phyloP scores from a whole-genome alignment of 2,797 vertebrate species.

The Aplochiton taeniatus region DNA sequence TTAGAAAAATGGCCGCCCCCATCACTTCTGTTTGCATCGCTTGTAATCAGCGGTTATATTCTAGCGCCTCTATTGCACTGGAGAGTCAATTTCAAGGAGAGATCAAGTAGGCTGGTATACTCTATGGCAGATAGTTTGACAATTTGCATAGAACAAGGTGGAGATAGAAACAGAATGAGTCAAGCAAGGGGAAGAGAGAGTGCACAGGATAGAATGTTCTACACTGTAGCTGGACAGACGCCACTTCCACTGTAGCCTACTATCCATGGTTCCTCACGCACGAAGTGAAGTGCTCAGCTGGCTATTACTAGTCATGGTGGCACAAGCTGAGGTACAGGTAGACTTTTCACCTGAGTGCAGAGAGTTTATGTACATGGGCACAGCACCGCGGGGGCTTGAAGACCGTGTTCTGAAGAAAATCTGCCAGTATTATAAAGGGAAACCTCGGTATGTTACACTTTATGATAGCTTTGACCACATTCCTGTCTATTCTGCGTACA shows the following conservation, averaged over 20 bases:
- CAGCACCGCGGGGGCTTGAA: constrained; percentile 75
- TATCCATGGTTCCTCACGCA: constrained; percentile 38
- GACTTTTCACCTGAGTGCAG: constrained; percentile 80
- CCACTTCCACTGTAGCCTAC: not conserved
- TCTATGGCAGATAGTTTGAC: too few relatives aligned
- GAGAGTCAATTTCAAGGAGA: not conserved
- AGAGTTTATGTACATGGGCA: constrained; percentile 78
- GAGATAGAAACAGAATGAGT: not conserved
- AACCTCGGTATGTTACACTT: constrained; percentile 79
- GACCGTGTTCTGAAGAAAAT: constrained; percentile 74
- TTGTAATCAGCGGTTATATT: not conserved
- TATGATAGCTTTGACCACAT: constrained; percentile 75
- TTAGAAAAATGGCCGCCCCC: constrained; percentile 9
- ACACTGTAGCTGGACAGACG: not conserved
- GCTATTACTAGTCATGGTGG: constrained; percentile 37
- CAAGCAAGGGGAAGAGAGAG: not conserved
- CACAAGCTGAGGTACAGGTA: constrained; percentile 63
- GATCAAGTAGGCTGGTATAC: too few relatives aligned
- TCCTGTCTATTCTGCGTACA: constrained; percentile 73
- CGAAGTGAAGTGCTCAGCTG: constrained; percentile 16
- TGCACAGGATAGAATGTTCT: not conserved
- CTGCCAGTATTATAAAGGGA: constrained; percentile 78
- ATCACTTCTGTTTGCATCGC: not conserved
- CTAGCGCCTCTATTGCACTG: not conserved
- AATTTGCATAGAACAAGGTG: constrained; percentile 4